phyloP scores from a whole-genome alignment of 2,113 vertebrate genomes.

The Tangachromis dhanisi region DNA sequence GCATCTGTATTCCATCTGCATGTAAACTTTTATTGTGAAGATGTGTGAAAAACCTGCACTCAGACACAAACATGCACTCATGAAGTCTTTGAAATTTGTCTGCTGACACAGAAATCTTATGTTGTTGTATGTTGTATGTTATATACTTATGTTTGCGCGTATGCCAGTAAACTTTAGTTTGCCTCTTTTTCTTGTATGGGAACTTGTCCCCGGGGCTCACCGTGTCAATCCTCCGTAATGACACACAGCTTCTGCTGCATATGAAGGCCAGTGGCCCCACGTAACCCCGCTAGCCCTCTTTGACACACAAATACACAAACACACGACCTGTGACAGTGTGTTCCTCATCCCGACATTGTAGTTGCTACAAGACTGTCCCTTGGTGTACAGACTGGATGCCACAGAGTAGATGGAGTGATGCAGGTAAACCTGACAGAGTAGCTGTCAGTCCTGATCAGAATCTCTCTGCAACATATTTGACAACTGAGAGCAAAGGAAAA shows the following conservation, averaged over 20 bases:
- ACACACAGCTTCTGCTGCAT: slow-evolving; percentile 63
- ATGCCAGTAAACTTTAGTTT: neutral
- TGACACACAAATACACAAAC: slow-evolving; percentile 43
- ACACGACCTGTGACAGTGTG: neutral
- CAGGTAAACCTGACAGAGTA: slow-evolving; percentile 1
- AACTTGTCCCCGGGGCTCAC: slow-evolving; percentile 49
- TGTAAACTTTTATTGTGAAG: neutral
- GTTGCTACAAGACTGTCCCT: neutral
- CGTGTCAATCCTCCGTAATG: slow-evolving; percentile 57
- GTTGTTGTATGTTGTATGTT: too few relatives aligned
- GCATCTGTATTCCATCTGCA: neutral
- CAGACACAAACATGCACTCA: neutral
- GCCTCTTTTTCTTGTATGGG: slow-evolving; percentile 32
- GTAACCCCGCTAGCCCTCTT: slow-evolving; percentile 54
- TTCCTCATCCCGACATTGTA: neutral
- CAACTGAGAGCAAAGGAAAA: neutral
- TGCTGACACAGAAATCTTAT: neutral
- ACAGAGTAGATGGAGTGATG: neutral
- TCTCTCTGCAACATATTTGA: slow-evolving; percentile 12
- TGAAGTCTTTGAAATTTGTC: neutral
- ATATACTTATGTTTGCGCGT: neutral
- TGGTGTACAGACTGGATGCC: neutral
- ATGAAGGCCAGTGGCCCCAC: slow-evolving; percentile 58
- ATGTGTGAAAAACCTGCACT: neutral
- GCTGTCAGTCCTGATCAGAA: neutral